Evolutionary conservation across 1,140 invertebrate species (phyloP).

Genomic region (Agrilus planipennis): DNA sequence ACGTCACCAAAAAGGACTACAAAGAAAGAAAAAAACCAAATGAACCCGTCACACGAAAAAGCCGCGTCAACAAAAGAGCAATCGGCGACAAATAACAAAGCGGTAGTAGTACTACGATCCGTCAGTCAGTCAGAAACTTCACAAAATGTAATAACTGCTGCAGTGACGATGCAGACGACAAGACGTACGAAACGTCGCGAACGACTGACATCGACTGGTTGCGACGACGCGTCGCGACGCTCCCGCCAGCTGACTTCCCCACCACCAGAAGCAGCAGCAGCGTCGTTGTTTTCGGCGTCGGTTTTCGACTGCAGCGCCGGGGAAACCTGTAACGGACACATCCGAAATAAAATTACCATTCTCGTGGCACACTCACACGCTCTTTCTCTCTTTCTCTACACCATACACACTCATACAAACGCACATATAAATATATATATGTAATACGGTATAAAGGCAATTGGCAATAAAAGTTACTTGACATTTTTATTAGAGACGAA

Average conservation of each 20-base stretch:
- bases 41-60: constrained; percentile 6
- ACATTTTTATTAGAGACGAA: no score
- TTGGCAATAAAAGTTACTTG: no score
- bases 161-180: no score
- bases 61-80: constrained; percentile 12
- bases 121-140: neutral
- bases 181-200: constrained; percentile 11
- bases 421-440: no score
- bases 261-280: constrained; percentile 12
- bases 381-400: no score
- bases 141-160: no score
- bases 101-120: neutral
- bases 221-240: constrained; percentile 29
- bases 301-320: constrained; percentile 28
- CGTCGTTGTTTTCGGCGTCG: constrained; percentile 3
- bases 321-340: constrained; percentile 34
- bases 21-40: neutral
- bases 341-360: no score
- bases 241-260: constrained; percentile 31
- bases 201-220: constrained; percentile 31
- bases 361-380: no score
- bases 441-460: no score
- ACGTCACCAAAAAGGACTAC: constrained; percentile 3
- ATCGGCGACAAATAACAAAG: constrained; percentile 7
- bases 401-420: no score